phyloP scores from a whole-genome alignment of 2,888 invertebrate genomes.

The Parelbella ahira region DNA sequence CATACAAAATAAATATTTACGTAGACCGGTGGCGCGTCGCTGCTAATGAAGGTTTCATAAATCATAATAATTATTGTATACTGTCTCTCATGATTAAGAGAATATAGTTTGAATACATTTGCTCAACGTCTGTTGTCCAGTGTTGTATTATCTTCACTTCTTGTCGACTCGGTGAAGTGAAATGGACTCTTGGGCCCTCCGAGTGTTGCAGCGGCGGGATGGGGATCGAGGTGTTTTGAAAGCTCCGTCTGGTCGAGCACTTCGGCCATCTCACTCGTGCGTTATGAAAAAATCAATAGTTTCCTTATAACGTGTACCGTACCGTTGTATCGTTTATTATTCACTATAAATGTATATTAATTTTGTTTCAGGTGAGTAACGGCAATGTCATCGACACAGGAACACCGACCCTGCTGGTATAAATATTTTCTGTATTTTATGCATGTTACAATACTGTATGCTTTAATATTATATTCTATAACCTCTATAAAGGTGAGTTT shows the following conservation, averaged over 20 bases:
- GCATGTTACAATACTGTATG: constrained; percentile 31
- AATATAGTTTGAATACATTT: neutral
- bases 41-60: neutral
- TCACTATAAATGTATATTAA: too few species aligned
- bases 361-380: constrained; percentile 77
- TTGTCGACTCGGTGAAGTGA: constrained; percentile 4
- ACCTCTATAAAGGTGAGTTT: too few species aligned
- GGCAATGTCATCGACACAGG: constrained; percentile 80
- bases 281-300: too few species aligned
- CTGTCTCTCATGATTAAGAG: constrained; percentile 7
- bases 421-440: constrained; percentile 19
- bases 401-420: constrained; percentile 77
- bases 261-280: too few species aligned
- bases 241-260: too few species aligned
- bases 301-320: too few species aligned
- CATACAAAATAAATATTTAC: too few species aligned
- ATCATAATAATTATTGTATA: constrained; percentile 1
- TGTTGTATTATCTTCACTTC: constrained; percentile 6
- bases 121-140: neutral
- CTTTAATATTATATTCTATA: too few species aligned
- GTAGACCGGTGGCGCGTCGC: too few species aligned
- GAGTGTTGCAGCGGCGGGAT: constrained; percentile 4
- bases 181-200: constrained; percentile 4
- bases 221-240: constrained; percentile 7
- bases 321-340: too few species aligned